These are phyloP conservation scores for Enteromius mattozi DNA, from an alignment of 2,797 vertebrate genomes.

Conservation along the genomic window DNA sequence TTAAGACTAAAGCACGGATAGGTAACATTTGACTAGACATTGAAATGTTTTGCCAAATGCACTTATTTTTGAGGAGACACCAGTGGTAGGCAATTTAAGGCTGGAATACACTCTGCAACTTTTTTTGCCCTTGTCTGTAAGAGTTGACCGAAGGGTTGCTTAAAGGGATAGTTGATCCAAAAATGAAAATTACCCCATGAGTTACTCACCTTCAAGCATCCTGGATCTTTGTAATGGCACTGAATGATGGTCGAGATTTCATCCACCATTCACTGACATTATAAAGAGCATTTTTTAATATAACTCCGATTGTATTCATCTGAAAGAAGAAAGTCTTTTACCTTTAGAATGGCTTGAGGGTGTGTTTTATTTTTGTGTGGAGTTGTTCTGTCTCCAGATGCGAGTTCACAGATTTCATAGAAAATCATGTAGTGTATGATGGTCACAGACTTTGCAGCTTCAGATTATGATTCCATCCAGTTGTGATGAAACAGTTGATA, in stretches of 20 bases:
- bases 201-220: background rate
- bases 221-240: background rate
- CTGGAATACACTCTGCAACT: background rate
- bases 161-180: background rate
- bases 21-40: background rate
- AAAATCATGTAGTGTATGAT: background rate
- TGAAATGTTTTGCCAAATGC: background rate
- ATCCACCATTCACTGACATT: background rate
- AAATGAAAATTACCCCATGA: background rate
- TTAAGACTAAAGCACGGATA: constrained; percentile 6
- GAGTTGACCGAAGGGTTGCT: background rate
- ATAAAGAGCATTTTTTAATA: background rate
- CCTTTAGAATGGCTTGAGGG: no score
- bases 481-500: background rate
- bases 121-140: no score
- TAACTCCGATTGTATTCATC: no score
- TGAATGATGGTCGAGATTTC: background rate
- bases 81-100: background rate
- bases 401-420: background rate
- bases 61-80: background rate
- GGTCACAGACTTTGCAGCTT: background rate
- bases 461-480: background rate
- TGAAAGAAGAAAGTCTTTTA: no score
- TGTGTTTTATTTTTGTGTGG: no score
- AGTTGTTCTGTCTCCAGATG: background rate